A percentile compares a stretch with the other conserved stretches of the same genome.
phyloP scores from a whole-genome alignment of 2,888 invertebrate species.

The Eristalis arbustorum region DNA sequence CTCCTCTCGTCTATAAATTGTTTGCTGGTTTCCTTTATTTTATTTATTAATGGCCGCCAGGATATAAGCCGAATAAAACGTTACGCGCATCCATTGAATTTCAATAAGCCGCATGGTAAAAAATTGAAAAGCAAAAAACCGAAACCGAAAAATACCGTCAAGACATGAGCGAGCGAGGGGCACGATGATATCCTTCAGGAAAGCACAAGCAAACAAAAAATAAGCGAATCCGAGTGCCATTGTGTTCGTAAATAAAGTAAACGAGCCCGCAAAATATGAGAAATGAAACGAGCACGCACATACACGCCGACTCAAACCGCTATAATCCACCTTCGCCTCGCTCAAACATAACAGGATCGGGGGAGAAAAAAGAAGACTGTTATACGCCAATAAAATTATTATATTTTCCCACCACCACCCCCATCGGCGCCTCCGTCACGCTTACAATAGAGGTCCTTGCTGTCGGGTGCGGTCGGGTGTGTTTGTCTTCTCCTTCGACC shows the following conservation, averaged over 20 bases:
- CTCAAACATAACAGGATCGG: conserved; percentile 47
- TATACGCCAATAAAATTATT: conserved; percentile 56
- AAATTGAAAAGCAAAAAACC: background rate
- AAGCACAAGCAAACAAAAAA: background rate
- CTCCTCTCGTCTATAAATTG: conserved; percentile 44
- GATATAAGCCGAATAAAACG: conserved; percentile 58
- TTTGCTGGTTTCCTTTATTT: conserved; percentile 20
- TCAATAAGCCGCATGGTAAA: conserved; percentile 56
- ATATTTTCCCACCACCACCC: conserved; percentile 24
- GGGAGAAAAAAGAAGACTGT: conserved; percentile 25
- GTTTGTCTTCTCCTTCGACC: background rate
- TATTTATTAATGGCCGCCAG: conserved; percentile 55
- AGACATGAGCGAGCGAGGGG: background rate
- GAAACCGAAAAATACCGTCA: background rate
- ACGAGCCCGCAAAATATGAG: conserved; percentile 11
- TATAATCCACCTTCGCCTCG: conserved; percentile 44
- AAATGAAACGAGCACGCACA: conserved; percentile 14
- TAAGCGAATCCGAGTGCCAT: conserved; percentile 10
- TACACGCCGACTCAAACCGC: conserved; percentile 15
- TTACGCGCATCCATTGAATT: conserved; percentile 65
- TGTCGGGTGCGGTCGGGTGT: background rate
- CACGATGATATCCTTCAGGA: background rate
- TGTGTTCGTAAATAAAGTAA: conserved; percentile 43
- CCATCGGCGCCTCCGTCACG: background rate
- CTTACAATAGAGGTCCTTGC: conserved; percentile 7